phyloP scores from a whole-genome alignment of 2,113 vertebrate genomes.

The Morone chrysops region DNA sequence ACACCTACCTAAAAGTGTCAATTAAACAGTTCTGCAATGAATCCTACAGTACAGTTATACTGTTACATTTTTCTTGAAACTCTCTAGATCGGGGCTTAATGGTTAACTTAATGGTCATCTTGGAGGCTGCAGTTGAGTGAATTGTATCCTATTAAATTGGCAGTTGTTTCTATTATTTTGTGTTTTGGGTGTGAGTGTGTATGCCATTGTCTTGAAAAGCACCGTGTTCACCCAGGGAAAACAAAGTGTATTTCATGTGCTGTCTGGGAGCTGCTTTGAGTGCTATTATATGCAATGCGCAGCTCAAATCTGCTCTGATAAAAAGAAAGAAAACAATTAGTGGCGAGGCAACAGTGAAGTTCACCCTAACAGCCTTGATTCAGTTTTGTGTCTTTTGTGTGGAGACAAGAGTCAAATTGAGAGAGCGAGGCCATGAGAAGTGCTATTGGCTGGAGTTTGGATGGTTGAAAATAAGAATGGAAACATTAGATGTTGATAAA shows the following conservation, averaged over 20 bases:
- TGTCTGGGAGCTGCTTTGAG: slow-evolving; percentile 44
- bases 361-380: slow-evolving; percentile 36
- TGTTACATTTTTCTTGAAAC: too few species aligned
- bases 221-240: slow-evolving; percentile 3
- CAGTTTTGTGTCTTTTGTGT: not conserved
- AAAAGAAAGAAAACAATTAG: slow-evolving; percentile 65
- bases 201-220: slow-evolving; percentile 36
- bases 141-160: too few species aligned
- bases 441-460: slow-evolving; percentile 19
- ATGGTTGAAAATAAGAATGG: slow-evolving; percentile 1
- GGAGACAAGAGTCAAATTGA: slow-evolving; percentile 17
- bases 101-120: too few species aligned
- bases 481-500: slow-evolving; percentile 35
- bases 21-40: too few species aligned
- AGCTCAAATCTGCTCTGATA: slow-evolving; percentile 47
- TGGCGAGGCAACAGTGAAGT: slow-evolving; percentile 27
- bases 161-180: too few species aligned
- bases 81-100: too few species aligned
- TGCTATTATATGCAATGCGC: slow-evolving; percentile 12
- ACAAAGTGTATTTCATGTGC: slow-evolving; percentile 31
- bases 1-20: not conserved
- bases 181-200: not conserved
- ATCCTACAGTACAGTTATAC: too few species aligned
- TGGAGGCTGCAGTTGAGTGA: too few species aligned
- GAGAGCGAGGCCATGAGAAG: slow-evolving; percentile 45